These are phyloP conservation scores for Poeciliopsis prolifica DNA, from an alignment of 2,113 vertebrate genomes.

Conservation along the genomic window DNA sequence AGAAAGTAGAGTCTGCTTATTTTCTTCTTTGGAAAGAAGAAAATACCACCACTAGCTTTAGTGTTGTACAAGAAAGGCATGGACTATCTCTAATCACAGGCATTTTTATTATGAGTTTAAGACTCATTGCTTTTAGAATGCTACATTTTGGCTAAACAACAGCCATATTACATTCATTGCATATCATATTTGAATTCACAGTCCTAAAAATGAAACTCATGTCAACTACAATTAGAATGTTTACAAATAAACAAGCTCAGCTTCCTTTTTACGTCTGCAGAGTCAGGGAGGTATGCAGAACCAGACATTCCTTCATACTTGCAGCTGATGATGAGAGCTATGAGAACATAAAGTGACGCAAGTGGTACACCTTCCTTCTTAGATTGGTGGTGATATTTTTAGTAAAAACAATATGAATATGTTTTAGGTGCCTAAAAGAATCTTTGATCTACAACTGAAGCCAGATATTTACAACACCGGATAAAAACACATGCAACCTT, in stretches of 20 bases:
- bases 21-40: too few species aligned
- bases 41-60: too few species aligned
- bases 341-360: constrained; percentile 37
- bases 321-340: constrained; percentile 4
- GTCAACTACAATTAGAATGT: constrained; percentile 13
- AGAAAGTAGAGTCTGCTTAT: too few species aligned
- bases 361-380: constrained; percentile 37
- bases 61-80: too few species aligned
- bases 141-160: background rate
- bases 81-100: too few species aligned
- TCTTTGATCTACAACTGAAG: background rate
- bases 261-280: constrained; percentile 35
- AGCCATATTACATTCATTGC: background rate
- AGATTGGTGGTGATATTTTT: constrained; percentile 37
- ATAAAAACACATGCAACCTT: background rate
- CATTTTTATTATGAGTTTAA: background rate
- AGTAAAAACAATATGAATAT: constrained; percentile 20
- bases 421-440: background rate
- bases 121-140: background rate
- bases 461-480: background rate
- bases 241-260: constrained; percentile 11
- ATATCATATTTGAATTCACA: background rate
- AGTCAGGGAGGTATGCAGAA: constrained; percentile 40
- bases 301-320: constrained; percentile 58
- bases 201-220: constrained; percentile 2